Percentiles rank a stretch among this genome's conserved stretches.
Conservation (phyloP, 2,888 invertebrate genomes). For the Euphydryas editha region DNA sequence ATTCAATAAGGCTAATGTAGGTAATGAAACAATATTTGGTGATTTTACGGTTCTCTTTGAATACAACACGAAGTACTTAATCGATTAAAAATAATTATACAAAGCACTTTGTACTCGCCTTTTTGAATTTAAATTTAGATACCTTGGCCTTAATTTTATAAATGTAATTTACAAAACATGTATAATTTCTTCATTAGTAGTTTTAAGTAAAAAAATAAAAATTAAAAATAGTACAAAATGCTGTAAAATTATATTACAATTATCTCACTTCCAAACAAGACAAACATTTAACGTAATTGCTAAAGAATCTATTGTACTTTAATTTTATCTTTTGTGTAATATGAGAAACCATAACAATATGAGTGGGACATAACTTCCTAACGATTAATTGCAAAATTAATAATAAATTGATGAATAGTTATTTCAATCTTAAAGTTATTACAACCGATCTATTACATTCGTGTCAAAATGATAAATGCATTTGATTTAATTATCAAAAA, state of each 20-base stretch:
- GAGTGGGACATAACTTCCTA: background rate
- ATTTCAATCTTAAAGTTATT: background rate
- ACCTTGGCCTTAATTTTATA: slow-evolving; percentile 28
- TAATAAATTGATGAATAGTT: too few species aligned
- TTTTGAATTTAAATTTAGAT: slow-evolving; percentile 45
- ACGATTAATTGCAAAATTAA: background rate
- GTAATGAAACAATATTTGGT: slow-evolving; percentile 82
- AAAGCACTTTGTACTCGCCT: slow-evolving; percentile 82
- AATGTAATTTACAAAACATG: slow-evolving; percentile 30
- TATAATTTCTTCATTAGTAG: slow-evolving; percentile 41
- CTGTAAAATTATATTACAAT: slow-evolving; percentile 43
- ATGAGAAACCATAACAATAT: slow-evolving; percentile 16
- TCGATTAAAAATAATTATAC: slow-evolving; percentile 64
- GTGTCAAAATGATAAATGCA: slow-evolving; percentile 15
- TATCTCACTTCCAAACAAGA: slow-evolving; percentile 30
- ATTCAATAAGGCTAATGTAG: slow-evolving; percentile 81
- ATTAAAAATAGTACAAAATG: slow-evolving; percentile 46
- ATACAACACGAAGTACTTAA: slow-evolving; percentile 65
- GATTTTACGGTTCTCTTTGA: slow-evolving; percentile 67
- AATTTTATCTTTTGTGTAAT: slow-evolving; percentile 17
- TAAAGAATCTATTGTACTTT: slow-evolving; percentile 40
- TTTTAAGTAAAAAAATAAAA: slow-evolving; percentile 36
- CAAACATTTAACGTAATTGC: slow-evolving; percentile 20
- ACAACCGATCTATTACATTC: slow-evolving; percentile 6
- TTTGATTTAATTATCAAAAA: slow-evolving; percentile 3